Evolutionary conservation across 2,888 invertebrate genomes (phyloP), one percentile per base, ranked within the genome.

Genomic region (Eristalis arbustorum): DNA sequence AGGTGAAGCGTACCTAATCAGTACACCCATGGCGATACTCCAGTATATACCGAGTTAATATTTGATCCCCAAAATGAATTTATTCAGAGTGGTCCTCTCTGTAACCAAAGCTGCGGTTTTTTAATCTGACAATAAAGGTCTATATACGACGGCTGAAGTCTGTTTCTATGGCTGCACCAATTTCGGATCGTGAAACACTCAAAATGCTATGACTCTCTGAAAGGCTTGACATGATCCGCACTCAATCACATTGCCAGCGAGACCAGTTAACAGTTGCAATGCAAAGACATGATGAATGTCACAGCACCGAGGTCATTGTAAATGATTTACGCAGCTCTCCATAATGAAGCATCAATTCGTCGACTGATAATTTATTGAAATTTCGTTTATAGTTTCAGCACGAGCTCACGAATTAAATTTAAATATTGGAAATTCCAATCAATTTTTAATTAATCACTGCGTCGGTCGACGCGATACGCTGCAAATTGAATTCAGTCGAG

Each of bases 361-460:
- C 25, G 25, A 40, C 18, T 31, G 18, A 61, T 61, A 66, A 23
- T 66, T 56, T 66, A 71, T 72, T 81, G 61, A 75, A 74, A 40
- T 31, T 6, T 37, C 64, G 34, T 42, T 61, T 57, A 71, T 61
- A 76, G 37, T 71, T 76, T 62, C 49, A 31, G 14, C 31, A 61
- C 62, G 31, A 42, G 57, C 31, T 62, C 67, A 67, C 23, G 62
- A 72, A 82, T 77, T 67, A 63, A 76, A 72, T 25, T 57, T 69
- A 68, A 25, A n/a, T 67, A 72, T 34, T 49, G 22, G 22, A 68
- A 78, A 78, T 69, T 34, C 73, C 73, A 78, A 78, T 83, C 73
- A 83, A 78, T 83, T 78, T 83, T 83, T 83, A 83, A 83, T 83
- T 83, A 83, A 73, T 69, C 59, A 78, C 25, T 22, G 67, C 63